phyloP scores from a whole-genome alignment of 2,888 invertebrate genomes.

The Acrobasis repandana region DNA sequence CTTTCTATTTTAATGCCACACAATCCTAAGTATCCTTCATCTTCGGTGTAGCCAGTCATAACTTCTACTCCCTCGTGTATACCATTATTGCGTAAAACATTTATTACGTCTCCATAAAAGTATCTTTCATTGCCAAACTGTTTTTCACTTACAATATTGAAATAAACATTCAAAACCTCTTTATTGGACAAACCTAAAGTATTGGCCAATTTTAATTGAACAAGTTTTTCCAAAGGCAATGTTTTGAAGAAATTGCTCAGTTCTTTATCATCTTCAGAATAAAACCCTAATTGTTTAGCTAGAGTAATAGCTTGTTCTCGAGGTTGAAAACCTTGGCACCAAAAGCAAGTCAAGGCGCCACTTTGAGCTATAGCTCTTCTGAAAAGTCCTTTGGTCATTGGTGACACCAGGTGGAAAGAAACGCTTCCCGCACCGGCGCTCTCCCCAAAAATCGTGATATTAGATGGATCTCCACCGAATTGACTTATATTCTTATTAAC shows the following conservation, averaged over 20 bases:
- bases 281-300: slow-evolving; percentile 39
- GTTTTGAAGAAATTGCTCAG: slow-evolving; percentile 40
- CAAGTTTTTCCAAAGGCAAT: slow-evolving; percentile 33
- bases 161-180: slow-evolving; percentile 28
- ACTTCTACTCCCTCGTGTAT: slow-evolving; percentile 78
- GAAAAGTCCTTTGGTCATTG: slow-evolving; percentile 58
- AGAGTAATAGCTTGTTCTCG: slow-evolving; percentile 59
- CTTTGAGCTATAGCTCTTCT: slow-evolving; percentile 84
- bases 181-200: slow-evolving; percentile 30
- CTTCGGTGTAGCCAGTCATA: slow-evolving; percentile 85
- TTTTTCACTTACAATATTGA: slow-evolving; percentile 41
- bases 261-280: slow-evolving; percentile 38
- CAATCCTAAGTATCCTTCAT: slow-evolving; percentile 79
- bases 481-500: slow-evolving; percentile 46
- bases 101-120: slow-evolving; percentile 41
- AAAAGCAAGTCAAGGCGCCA: slow-evolving; percentile 82
- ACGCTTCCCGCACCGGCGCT: slow-evolving; percentile 51
- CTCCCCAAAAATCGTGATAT: slow-evolving; percentile 56
- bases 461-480: slow-evolving; percentile 52
- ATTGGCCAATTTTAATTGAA: slow-evolving; percentile 28
- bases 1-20: slow-evolving; percentile 27
- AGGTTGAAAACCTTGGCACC: slow-evolving; percentile 70
- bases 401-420: slow-evolving; percentile 53
- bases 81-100: slow-evolving; percentile 66
- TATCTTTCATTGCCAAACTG: slow-evolving; percentile 39